Conservation (phyloP, 23 tunicate species). For the Phallusia fumigata region DNA sequence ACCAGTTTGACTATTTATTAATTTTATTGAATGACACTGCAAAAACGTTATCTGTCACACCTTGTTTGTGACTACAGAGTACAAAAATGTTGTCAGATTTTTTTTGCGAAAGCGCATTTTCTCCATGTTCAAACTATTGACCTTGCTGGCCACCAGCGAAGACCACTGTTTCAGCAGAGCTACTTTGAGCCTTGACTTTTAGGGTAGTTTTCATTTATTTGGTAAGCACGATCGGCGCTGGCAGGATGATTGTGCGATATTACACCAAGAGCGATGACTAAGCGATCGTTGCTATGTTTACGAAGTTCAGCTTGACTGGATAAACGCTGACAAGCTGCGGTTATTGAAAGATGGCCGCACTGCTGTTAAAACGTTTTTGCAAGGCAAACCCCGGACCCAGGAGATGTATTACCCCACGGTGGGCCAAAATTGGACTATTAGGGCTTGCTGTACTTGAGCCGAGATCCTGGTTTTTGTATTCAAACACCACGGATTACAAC, state of each 20-base stretch:
- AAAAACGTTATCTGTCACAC: too few relatives aligned
- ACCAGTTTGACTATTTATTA: too few relatives aligned
- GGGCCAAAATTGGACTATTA: background rate
- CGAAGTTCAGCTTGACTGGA: constrained; percentile 1
- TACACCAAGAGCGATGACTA: constrained; percentile 4
- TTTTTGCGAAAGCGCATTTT: too few relatives aligned
- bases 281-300: constrained; percentile 1
- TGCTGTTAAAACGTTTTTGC: background rate
- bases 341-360: background rate
- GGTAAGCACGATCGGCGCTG: constrained; percentile 4
- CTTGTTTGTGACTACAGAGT: too few relatives aligned
- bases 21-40: too few relatives aligned
- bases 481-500: too few relatives aligned
- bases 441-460: background rate
- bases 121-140: background rate
- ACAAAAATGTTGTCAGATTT: too few relatives aligned
- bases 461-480: too few relatives aligned
- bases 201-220: background rate
- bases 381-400: background rate
- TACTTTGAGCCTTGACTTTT: too few relatives aligned
- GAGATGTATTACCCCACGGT: background rate
- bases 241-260: constrained; percentile 11
- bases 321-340: background rate
- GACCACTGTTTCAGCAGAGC: background rate
- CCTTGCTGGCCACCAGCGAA: background rate